Conservation (phyloP, 2,113 vertebrate species). For the Paramisgurnus dabryanus region DNA sequence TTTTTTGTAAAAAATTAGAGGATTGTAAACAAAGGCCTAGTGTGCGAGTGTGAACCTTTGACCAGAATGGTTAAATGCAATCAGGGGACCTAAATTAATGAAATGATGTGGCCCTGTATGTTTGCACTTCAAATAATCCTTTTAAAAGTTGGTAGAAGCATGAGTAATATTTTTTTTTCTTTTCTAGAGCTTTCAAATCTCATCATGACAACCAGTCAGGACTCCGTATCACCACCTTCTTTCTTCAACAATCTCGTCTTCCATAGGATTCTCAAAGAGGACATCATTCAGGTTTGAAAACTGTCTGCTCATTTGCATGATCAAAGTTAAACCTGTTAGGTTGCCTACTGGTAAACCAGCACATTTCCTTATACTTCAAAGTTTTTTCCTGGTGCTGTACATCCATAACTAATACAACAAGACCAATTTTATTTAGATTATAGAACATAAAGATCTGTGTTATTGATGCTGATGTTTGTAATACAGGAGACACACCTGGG, state of each 20-base stretch:
- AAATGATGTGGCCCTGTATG: background rate
- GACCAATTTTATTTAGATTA: background rate
- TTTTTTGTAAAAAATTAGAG: too few relatives aligned
- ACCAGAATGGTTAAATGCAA: too few relatives aligned
- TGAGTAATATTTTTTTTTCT: background rate
- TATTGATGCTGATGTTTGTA: background rate
- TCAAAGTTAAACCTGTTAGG: too few relatives aligned
- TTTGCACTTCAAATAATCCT: background rate
- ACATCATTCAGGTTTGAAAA: slow-evolving; percentile 74
- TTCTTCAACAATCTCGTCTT: slow-evolving; percentile 80
- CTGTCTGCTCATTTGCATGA: slow-evolving; percentile 11
- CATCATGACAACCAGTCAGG: slow-evolving; percentile 79
- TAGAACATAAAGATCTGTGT: background rate
- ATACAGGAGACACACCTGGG: slow-evolving; percentile 81
- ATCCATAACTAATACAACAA: background rate
- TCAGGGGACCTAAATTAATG: too few relatives aligned
- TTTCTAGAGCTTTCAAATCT: slow-evolving; percentile 84
- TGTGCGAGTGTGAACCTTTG: too few relatives aligned
- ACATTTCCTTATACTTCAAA: background rate
- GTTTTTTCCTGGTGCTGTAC: background rate
- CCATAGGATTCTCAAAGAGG: slow-evolving; percentile 81
- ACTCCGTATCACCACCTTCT: slow-evolving; percentile 62
- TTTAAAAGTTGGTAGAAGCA: background rate
- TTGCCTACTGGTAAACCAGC: background rate
- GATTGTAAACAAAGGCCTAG: too few relatives aligned